Conservation (phyloP, 1,140 invertebrate species). For the Drosophila sucinea region DNA sequence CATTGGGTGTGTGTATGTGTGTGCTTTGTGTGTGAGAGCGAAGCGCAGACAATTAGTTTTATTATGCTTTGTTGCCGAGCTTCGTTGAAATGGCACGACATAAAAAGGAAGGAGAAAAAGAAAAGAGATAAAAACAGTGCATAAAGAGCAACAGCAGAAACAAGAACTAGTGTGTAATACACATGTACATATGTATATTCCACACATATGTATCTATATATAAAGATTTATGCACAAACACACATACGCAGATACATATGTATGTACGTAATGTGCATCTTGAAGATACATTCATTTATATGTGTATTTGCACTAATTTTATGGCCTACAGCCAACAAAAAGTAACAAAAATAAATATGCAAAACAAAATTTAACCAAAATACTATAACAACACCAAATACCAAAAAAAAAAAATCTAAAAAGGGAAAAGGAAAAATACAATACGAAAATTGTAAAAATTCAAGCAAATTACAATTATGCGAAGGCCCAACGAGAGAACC, state of each 20-base stretch:
- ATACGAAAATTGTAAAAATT: slow-evolving; percentile 5
- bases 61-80: slow-evolving; percentile 81
- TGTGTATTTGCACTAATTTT: slow-evolving; percentile 67
- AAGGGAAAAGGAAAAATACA: slow-evolving; percentile 31
- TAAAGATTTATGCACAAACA: slow-evolving; percentile 40
- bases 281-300: slow-evolving; percentile 24
- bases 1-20: slow-evolving; percentile 25
- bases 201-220: slow-evolving; percentile 52
- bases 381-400: slow-evolving; percentile 27
- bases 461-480: slow-evolving; percentile 46
- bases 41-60: slow-evolving; percentile 82
- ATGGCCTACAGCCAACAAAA: slow-evolving; percentile 61
- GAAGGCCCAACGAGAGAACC: slow-evolving; percentile 26
- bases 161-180: slow-evolving; percentile 58
- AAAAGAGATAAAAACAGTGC: slow-evolving; percentile 31
- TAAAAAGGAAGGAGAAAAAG: slow-evolving; percentile 64
- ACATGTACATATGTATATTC: slow-evolving; percentile 32
- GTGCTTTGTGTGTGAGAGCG: slow-evolving; percentile 67
- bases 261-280: slow-evolving; percentile 48
- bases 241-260: slow-evolving; percentile 34
- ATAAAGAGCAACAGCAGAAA: slow-evolving; percentile 23
- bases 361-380: slow-evolving; percentile 6
- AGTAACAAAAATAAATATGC: slow-evolving; percentile 42
- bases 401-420: slow-evolving; percentile 25
- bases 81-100: slow-evolving; percentile 81